These are phyloP conservation scores for Andrena camellia DNA, from an alignment of 2,888 invertebrate genomes.

Conservation along the genomic window DNA sequence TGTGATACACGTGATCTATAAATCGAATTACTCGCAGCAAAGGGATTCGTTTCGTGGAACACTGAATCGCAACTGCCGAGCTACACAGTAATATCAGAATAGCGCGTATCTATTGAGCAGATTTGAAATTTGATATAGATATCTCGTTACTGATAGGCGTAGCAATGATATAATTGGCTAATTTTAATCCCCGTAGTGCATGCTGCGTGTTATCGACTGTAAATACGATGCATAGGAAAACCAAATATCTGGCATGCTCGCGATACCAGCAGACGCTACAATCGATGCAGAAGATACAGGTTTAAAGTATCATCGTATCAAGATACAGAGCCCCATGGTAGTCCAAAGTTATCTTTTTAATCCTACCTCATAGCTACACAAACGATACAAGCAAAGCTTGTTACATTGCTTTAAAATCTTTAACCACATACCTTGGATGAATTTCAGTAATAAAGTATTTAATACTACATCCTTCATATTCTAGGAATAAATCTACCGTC, in stretches of 20 bases:
- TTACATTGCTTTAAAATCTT: background rate
- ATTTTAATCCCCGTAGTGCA: constrained; percentile 53
- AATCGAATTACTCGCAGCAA: background rate
- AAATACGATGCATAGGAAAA: constrained; percentile 39
- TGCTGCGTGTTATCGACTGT: constrained; percentile 37
- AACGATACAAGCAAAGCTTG: background rate
- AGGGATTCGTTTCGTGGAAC: background rate
- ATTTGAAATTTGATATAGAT: constrained; percentile 59
- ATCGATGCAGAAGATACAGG: constrained; percentile 25
- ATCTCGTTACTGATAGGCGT: constrained; percentile 44
- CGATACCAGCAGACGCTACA: constrained; percentile 26
- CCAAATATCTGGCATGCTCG: constrained; percentile 6
- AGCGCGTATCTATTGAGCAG: constrained; percentile 12
- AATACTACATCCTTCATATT: background rate
- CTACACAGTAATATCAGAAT: background rate
- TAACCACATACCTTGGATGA: background rate
- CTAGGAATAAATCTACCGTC: background rate
- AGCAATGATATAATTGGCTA: constrained; percentile 56
- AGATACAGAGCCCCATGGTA: constrained; percentile 11
- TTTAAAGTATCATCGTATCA: constrained; percentile 18
- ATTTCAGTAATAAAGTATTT: background rate
- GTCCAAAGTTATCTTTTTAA: constrained; percentile 38
- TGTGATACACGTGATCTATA: too few species aligned
- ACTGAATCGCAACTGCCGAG: background rate
- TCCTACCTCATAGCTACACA: constrained; percentile 12